Base-by-base conservation (phyloP, 2,888 invertebrate species). In the Formica aserva region DNA sequence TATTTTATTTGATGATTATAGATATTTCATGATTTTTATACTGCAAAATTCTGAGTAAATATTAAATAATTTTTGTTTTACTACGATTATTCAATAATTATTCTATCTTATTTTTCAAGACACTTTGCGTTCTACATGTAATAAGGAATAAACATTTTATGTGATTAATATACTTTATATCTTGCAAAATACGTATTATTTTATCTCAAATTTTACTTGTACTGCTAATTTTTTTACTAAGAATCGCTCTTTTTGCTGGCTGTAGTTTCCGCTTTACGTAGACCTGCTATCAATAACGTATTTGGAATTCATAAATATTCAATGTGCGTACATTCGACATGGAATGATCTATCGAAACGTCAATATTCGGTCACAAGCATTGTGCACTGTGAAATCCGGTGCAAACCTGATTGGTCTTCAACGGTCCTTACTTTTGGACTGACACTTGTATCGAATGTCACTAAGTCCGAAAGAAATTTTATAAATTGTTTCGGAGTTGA, bases 311-410 rank as follows among this genome's bases (percentile, higher is more conserved):
- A 88, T 90, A 90, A 89, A 90, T 89, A 90, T 90, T 89, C 87
- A 87, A 86, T 66, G 72, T 52, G 83, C 84, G 85, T 76, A 82
- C 62, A 86, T 84, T 87, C 75, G 86, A 90, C 85, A 87, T 83
- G 84, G 85, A 87, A 90, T 86, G 90, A 90, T 90, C 87, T 87
- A 90, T 90, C 76, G 88, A 87, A 90, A 87, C 84, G 89, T 89
- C 90, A 84, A 90, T 90, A 90, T 87, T 86, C 83, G 85, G 85
- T 90, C 85, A 84, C 81, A 84, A 67, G 65, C n/a, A 82, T 32
- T 69, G 80, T 29, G 41, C 18, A 81, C 13, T 38, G 38, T 76
- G 69, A 65, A 57, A 75, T 72, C 65, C 82, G 80, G 60, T 83
- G 77, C 84, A 87, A 86, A 86, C 55, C 67, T 82, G 85, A 66